A percentile compares a stretch with the other conserved stretches of the same genome.
Conservation (phyloP, 2,888 invertebrate species). For the Diploptera punctata region DNA sequence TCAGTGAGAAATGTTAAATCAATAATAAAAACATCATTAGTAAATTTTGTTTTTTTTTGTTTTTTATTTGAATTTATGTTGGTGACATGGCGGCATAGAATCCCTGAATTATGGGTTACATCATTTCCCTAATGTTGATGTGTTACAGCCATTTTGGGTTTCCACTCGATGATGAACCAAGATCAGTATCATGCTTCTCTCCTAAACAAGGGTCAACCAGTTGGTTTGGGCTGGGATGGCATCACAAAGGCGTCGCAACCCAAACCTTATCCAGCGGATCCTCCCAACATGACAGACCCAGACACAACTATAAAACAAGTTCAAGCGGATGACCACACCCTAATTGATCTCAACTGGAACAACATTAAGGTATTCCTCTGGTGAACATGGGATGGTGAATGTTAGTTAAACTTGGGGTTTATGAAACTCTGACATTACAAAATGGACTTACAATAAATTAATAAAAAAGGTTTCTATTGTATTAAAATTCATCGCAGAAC, state of each 20-base stretch:
- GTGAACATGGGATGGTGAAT: too few relatives aligned
- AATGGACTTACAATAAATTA: too few relatives aligned
- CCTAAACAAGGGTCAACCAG: slow-evolving; percentile 88
- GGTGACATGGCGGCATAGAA: too few relatives aligned
- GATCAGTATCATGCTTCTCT: slow-evolving; percentile 98
- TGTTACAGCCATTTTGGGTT: slow-evolving; percentile 90
- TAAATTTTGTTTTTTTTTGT: too few relatives aligned
- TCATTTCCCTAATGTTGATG: slow-evolving; percentile 20
- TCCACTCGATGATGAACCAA: slow-evolving; percentile 99
- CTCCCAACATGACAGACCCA: slow-evolving; percentile 95
- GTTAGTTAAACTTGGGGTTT: too few relatives aligned
- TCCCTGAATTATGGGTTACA: too few relatives aligned
- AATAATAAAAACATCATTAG: too few relatives aligned
- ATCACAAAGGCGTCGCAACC: slow-evolving; percentile 93
- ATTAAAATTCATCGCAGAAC: too few relatives aligned
- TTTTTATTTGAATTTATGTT: too few relatives aligned
- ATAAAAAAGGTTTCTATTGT: too few relatives aligned
- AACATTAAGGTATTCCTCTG: slow-evolving; percentile 98
- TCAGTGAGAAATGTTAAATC: too few relatives aligned
- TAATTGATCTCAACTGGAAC: slow-evolving; percentile 97
- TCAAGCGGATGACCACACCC: slow-evolving; percentile 84
- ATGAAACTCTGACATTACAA: too few relatives aligned
- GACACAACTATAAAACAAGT: slow-evolving; percentile 91
- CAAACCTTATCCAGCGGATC: slow-evolving; percentile 92
- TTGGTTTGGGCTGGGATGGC: slow-evolving; percentile 92